These are phyloP conservation scores for Alectura lathami DNA, from an alignment of 2,113 vertebrate genomes.

Conservation along the genomic window DNA sequence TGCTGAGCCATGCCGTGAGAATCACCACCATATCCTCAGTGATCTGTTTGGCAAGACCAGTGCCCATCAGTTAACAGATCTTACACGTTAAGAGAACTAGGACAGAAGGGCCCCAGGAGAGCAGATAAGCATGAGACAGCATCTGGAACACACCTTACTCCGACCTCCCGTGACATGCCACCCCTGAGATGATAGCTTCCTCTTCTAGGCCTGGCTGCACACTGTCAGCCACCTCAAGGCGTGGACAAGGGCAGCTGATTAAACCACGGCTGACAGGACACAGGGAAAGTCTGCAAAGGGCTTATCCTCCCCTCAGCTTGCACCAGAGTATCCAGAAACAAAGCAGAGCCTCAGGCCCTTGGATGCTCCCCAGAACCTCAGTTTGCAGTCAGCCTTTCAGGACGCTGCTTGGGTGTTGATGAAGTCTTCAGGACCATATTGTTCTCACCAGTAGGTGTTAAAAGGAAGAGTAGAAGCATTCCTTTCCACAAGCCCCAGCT, in stretches of 20 bases:
- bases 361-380: not conserved
- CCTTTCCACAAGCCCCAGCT: not conserved
- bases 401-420: not conserved
- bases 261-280: not conserved
- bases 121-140: rapidly evolving
- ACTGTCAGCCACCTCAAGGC: rapidly evolving
- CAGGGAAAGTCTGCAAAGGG: not conserved
- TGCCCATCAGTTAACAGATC: not conserved
- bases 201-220: not conserved
- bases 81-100: rapidly evolving
- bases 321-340: not conserved
- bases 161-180: rapidly evolving
- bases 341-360: not conserved
- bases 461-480: not conserved
- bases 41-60: not conserved
- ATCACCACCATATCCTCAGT: not conserved
- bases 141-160: not conserved
- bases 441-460: not conserved
- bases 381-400: not conserved
- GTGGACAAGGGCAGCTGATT: not conserved
- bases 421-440: not conserved
- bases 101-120: not conserved
- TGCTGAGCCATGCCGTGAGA: not conserved
- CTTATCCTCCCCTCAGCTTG: not conserved
- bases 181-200: not conserved